Base-by-base conservation (phyloP, 2,888 invertebrate species). In the Polyommatus icarus region DNA sequence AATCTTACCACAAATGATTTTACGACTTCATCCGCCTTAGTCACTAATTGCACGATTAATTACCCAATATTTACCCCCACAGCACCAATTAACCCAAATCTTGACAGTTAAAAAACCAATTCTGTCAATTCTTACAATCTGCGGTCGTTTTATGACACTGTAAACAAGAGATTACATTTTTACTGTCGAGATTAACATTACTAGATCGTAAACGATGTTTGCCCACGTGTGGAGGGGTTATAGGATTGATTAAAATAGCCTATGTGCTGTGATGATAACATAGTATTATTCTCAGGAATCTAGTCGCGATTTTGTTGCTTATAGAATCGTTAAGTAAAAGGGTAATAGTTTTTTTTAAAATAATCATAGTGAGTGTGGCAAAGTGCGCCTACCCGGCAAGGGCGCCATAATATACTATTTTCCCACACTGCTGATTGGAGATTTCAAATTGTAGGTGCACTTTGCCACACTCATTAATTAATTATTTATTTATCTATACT, bases 131-230 rank as follows among this genome's bases (percentile, higher is more conserved):
- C 61, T 61, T 61, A 61, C 77, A 79, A 82, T 82, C 79, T 78
- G 78, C 76, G 76, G 78, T 78, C 75, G 78, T 79, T 88, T 87
- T 86, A 88, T 81, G 79, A 82, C 80, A 79, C 82, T 80, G 83
- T 87, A 85, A 88, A 86, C 83, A 83, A 85, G 85, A 85, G 86
- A 85, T 84, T 83, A 83, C 77, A 81, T 79, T 83, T 86, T 86
- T 85, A 83, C 80, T 82, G 80, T 78, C 80, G 76, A 82, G 85
- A 86, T 86, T 85, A 85, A 86, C 84, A 85, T 86, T 85, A 87
- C 85, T 84, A 84, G 83, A 79, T 84, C 85, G 82, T 87, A 86
- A 88, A 88, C 79, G 77, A 80, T 80, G 77, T 79, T 79, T 80
- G 76, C 80, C 71, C 54, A 76, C 79, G 75, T 71, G 50, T 77